Evolutionary conservation across 2,113 vertebrate species (phyloP).

Genomic region (Triplophysa rosa): DNA sequence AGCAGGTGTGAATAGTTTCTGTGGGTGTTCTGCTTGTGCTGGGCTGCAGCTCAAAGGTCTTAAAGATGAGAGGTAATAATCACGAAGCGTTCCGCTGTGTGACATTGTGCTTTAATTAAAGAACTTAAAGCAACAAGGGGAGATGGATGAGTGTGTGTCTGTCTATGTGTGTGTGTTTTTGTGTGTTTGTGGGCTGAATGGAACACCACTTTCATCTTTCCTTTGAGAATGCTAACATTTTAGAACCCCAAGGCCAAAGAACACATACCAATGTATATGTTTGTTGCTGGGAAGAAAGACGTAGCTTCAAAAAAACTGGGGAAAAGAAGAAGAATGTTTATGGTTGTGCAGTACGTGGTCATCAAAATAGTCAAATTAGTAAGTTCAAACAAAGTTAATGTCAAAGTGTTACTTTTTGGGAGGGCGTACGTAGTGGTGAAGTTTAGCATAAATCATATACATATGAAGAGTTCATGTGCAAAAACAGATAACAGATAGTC

Average conservation of each 20-base stretch:
- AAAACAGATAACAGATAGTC: too few species aligned
- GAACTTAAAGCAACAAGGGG: slow-evolving; percentile 31
- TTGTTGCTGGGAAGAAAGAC: not conserved
- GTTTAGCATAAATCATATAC: too few species aligned
- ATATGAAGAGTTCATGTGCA: too few species aligned
- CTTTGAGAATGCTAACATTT: slow-evolving; percentile 38
- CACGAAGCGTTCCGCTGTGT: slow-evolving; percentile 24
- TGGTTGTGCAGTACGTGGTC: not conserved
- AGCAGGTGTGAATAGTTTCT: slow-evolving; percentile 47
- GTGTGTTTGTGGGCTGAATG: slow-evolving; percentile 28
- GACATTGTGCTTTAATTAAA: slow-evolving; percentile 52
- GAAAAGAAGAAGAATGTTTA: not conserved
- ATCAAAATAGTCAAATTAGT: too few species aligned
- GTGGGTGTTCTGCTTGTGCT: slow-evolving; percentile 51
- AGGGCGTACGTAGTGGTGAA: too few species aligned
- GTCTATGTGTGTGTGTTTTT: not conserved
- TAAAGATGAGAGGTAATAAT: slow-evolving; percentile 46
- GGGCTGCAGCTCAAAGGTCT: slow-evolving; percentile 26
- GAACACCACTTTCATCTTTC: slow-evolving; percentile 45
- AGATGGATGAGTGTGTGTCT: slow-evolving; percentile 36
- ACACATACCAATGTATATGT: slow-evolving; percentile 17
- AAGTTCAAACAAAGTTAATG: too few species aligned
- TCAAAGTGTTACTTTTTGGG: too few species aligned
- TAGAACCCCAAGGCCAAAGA: slow-evolving; percentile 20
- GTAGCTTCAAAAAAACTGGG: slow-evolving; percentile 6